Evolutionary conservation across 2,888 invertebrate genomes (phyloP).

Genomic region (Caenorhabditis sinica): DNA sequence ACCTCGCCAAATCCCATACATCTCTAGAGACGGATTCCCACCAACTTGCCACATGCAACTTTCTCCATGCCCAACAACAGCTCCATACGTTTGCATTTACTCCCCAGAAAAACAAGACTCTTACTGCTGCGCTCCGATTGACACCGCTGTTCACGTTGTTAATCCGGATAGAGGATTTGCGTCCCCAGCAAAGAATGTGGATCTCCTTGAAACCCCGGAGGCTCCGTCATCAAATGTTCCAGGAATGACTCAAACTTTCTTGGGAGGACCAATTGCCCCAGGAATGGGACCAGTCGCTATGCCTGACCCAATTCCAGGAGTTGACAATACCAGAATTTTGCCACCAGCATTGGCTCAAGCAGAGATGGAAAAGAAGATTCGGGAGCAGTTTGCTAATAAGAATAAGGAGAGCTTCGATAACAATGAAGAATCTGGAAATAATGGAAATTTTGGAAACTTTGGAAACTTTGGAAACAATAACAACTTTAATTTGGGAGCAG

Average conservation of each 20-base stretch:
- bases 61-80: slow-evolving; percentile 82
- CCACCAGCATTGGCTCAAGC: slow-evolving; percentile 68
- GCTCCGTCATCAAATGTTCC: slow-evolving; percentile 48
- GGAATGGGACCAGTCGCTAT: slow-evolving; percentile 67
- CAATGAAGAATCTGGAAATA: slow-evolving; percentile 33
- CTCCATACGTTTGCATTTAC: slow-evolving; percentile 83
- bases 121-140: slow-evolving; percentile 82
- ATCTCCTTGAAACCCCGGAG: slow-evolving; percentile 44
- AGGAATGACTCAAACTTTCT: slow-evolving; percentile 72
- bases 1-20: slow-evolving; percentile 82
- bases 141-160: slow-evolving; percentile 76
- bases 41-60: slow-evolving; percentile 82
- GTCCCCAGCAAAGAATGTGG: slow-evolving; percentile 63
- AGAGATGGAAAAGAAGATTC: slow-evolving; percentile 61
- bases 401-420: slow-evolving; percentile 36
- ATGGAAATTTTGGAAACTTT: slow-evolving; percentile 13
- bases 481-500: slow-evolving; percentile 41
- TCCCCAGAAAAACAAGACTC: slow-evolving; percentile 83
- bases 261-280: slow-evolving; percentile 65
- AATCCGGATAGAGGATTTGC: slow-evolving; percentile 64
- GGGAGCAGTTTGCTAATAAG: slow-evolving; percentile 50
- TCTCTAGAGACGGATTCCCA: slow-evolving; percentile 76
- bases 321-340: slow-evolving; percentile 57
- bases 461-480: slow-evolving; percentile 44
- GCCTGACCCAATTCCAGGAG: slow-evolving; percentile 74